Evolutionary conservation across 2,888 invertebrate genomes (phyloP).

Genomic region (Spodoptera exigua): DNA sequence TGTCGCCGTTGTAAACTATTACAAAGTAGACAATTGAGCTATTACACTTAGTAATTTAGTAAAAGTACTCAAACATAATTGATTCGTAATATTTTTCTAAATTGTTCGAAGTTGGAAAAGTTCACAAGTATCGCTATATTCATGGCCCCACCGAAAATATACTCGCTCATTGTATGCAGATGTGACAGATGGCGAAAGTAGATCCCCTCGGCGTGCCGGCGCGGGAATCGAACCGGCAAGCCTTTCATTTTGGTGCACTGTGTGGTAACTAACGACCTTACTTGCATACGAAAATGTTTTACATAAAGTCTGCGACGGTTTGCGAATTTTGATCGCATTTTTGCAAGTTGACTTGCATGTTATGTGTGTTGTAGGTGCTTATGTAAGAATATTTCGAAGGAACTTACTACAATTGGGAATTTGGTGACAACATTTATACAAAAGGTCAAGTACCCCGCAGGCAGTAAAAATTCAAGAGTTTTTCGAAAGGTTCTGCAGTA

Average conservation of each 20-base stretch:
- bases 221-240: conserved; percentile 83
- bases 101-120: conserved; percentile 9
- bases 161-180: conserved; percentile 82
- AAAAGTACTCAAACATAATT: conserved; percentile 41
- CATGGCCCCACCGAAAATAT: conserved; percentile 59
- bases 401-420: conserved; percentile 15
- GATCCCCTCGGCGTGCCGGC: conserved; percentile 66
- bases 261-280: conserved; percentile 61
- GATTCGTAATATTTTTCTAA: conserved; percentile 34
- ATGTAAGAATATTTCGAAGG: conserved; percentile 19
- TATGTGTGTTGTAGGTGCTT: conserved; percentile 2
- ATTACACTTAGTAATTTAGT: conserved; percentile 43
- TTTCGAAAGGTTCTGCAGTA: too few relatives aligned
- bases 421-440: conserved; percentile 12
- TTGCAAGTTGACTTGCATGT: conserved; percentile 3
- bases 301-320: conserved; percentile 21
- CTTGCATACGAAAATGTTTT: conserved; percentile 48
- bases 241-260: conserved; percentile 68
- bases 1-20: conserved; percentile 11
- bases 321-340: conserved; percentile 37
- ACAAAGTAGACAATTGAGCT: conserved; percentile 37
- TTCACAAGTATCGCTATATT: conserved; percentile 45
- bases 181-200: conserved; percentile 84
- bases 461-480: too few relatives aligned
- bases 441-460: too few relatives aligned